A percentile compares a stretch with the other conserved stretches of the same genome.
phyloP scores from a whole-genome alignment of 2,113 vertebrate species.

The Datnioides undecimradiatus region DNA sequence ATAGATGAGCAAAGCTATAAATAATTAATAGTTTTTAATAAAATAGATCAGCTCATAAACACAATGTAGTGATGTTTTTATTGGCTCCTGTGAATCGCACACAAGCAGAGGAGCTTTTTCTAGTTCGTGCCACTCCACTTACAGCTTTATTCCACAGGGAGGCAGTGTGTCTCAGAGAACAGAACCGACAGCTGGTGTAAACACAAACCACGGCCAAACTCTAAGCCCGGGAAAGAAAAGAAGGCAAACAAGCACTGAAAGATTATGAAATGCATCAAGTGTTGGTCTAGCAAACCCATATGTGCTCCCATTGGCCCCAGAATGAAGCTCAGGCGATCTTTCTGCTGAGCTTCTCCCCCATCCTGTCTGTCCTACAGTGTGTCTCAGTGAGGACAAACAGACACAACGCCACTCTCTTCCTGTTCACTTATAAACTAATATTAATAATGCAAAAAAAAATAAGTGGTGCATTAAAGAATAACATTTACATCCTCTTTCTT shows the following conservation, averaged over 20 bases:
- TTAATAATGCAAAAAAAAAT: background rate
- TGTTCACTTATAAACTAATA: background rate
- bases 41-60: background rate
- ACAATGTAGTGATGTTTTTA: background rate
- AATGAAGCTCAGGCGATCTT: slow-evolving; percentile 12
- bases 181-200: slow-evolving; percentile 43
- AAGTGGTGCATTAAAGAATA: background rate
- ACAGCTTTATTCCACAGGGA: slow-evolving; percentile 49
- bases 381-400: background rate
- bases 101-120: background rate
- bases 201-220: slow-evolving; percentile 37
- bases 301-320: slow-evolving; percentile 3
- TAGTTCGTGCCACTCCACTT: background rate
- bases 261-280: slow-evolving; percentile 23
- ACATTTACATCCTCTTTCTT: background rate
- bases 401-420: background rate
- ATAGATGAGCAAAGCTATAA: no score
- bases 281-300: slow-evolving; percentile 22
- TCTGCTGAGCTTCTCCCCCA: background rate
- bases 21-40: no score
- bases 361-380: background rate
- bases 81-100: background rate
- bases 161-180: slow-evolving; percentile 63
- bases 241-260: slow-evolving; percentile 13
- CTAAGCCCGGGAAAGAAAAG: slow-evolving; percentile 24